phyloP scores from a whole-genome alignment of 1,140 invertebrate genomes.

The Heliconius hermathena region DNA sequence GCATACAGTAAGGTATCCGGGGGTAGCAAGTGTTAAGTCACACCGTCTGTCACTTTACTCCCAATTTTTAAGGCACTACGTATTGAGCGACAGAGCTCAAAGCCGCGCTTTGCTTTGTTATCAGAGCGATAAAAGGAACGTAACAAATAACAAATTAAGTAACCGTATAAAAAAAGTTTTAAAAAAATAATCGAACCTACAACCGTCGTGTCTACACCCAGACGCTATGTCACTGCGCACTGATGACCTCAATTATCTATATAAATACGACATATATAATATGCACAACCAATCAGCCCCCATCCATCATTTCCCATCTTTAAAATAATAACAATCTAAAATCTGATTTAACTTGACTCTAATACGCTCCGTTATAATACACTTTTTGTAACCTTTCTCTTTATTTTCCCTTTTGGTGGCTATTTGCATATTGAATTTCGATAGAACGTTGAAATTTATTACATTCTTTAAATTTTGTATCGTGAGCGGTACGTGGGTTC shows the following conservation, averaged over 20 bases:
- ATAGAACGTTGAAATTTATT: conserved; percentile 75
- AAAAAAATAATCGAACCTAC: not conserved
- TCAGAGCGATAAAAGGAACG: too few species aligned
- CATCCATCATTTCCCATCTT: not conserved
- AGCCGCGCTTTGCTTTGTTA: too few species aligned
- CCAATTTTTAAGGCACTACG: too few species aligned
- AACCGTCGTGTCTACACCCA: not conserved
- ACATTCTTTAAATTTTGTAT: conserved; percentile 56
- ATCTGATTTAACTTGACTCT: conserved; percentile 17
- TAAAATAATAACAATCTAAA: not conserved
- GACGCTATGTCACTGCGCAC: not conserved
- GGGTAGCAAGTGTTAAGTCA: too few species aligned
- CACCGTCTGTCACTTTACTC: too few species aligned
- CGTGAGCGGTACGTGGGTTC: conserved; percentile 40
- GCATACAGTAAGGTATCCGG: too few species aligned
- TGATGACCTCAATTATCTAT: not conserved
- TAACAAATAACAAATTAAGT: too few species aligned
- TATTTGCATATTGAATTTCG: conserved; percentile 76
- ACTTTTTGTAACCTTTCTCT: conserved; percentile 63
- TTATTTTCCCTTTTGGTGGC: conserved; percentile 70
- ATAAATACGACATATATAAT: not conserved
- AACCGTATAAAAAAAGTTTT: too few species aligned
- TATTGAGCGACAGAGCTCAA: too few species aligned
- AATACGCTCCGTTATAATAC: conserved; percentile 58
- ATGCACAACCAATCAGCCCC: not conserved